These are phyloP conservation scores for Oreochromis spilurus DNA, from an alignment of 2,113 vertebrate species.

Conservation along the genomic window DNA sequence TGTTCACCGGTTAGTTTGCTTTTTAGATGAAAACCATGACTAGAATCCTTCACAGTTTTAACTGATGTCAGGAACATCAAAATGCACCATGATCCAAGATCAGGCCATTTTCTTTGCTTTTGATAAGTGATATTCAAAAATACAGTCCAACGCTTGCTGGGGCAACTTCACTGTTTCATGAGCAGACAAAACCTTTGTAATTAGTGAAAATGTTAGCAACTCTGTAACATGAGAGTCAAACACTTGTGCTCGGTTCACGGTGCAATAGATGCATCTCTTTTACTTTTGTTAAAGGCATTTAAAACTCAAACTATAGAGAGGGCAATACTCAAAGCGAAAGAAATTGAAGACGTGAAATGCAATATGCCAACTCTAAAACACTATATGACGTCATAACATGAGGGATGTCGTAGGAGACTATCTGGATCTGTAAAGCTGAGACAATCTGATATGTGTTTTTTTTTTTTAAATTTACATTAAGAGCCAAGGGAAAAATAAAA, in stretches of 20 bases:
- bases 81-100: conserved; percentile 55
- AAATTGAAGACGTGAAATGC: not conserved
- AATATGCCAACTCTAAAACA: not conserved
- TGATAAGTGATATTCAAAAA: not conserved
- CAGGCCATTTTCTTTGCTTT: conserved; percentile 10
- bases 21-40: conserved; percentile 9
- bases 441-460: not conserved
- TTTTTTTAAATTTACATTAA: not conserved
- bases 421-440: not conserved
- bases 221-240: conserved; percentile 2
- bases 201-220: conserved; percentile 10
- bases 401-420: not conserved
- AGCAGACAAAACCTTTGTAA: not conserved
- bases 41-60: not conserved
- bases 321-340: not conserved
- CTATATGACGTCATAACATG: not conserved
- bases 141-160: conserved; percentile 13
- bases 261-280: not conserved
- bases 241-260: accelerated
- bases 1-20: conserved; percentile 46
- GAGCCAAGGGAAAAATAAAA: not conserved
- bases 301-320: not conserved
- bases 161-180: conserved; percentile 52
- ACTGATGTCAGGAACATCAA: not conserved
- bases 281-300: not conserved